Percentiles rank a stretch among this genome's conserved stretches.
phyloP scores from a whole-genome alignment of 2,797 vertebrate species.

The Balearica regulorum region DNA sequence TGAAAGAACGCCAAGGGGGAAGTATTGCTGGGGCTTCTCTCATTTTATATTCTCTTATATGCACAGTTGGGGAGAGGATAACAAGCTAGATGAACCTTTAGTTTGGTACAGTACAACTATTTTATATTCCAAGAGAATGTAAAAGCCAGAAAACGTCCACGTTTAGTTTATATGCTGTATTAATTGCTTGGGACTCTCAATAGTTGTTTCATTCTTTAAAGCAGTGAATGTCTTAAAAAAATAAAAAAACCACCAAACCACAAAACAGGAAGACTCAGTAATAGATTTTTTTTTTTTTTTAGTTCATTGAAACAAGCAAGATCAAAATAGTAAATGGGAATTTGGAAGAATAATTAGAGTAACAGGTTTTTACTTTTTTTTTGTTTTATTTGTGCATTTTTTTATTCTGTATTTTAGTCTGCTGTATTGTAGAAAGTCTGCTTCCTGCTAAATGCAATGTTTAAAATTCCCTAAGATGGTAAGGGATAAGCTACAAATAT shows the following conservation, averaged over 20 bases:
- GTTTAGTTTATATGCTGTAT: neutral
- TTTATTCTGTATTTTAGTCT: neutral
- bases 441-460: slow-evolving; percentile 54
- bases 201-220: neutral
- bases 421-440: neutral
- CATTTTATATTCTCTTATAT: neutral
- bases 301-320: neutral
- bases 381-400: neutral
- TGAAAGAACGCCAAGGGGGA: neutral
- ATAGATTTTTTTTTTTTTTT: neutral
- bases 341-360: neutral
- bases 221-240: neutral
- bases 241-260: neutral
- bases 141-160: neutral
- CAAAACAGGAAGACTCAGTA: neutral
- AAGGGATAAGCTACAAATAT: slow-evolving; percentile 76
- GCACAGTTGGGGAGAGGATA: neutral
- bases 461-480: slow-evolving; percentile 77
- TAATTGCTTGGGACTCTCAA: neutral
- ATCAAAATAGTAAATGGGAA: neutral
- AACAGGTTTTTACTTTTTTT: neutral
- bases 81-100: neutral
- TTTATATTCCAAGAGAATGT: neutral
- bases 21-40: neutral
- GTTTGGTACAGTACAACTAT: neutral